Evolutionary conservation across 2,888 invertebrate genomes (phyloP), one percentile per base, ranked within the genome.

Genomic region (Raillietiella orientalis): DNA sequence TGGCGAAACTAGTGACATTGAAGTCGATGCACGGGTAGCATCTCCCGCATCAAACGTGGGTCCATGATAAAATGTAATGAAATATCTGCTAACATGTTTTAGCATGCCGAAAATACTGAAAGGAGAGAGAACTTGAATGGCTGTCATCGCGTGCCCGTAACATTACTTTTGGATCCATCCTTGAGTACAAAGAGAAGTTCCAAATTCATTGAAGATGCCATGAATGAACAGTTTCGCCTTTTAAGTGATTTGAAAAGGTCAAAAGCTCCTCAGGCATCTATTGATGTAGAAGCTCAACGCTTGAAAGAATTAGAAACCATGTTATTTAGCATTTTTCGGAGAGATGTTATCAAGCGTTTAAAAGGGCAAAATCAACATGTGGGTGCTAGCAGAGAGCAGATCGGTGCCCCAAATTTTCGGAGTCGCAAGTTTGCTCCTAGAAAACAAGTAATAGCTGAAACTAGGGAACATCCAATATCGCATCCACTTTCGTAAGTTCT

Each of bases 181-280:
- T n/a, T n/a, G n/a, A n/a, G n/a, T n/a, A n/a, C n/a, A n/a, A n/a
- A n/a, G n/a, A n/a, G n/a, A n/a, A n/a, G 84, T 10, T 75, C 79
- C n/a, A 69, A 75, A 40, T 57, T 84, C 32, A 74, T 87, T 38
- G 87, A 90, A 48, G 71, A 74, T 41, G 84, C 84, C 50, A 84
- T 96, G 79, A 79, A 77, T 41, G 87, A 90, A 44, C 84, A 90
- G 45, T 71, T 84, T 8, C 77, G 77, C 17, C 70, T 82, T 28
- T 82, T 93, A 32, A 79, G 75, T 43, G 87, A 87, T 46, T 51
- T 93, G 34, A 58, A 71, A 36, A 65, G 70, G 4, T 50, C 75
- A 22, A 82, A 84, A 1, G 84, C 84, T 16, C 71, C 71, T 13
- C 70, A 74, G 38, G 62, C 66, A 23, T 79, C 77, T 3, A 71